Base-by-base conservation (phyloP, 2,888 invertebrate genomes). In the Syrista parreyssii region DNA sequence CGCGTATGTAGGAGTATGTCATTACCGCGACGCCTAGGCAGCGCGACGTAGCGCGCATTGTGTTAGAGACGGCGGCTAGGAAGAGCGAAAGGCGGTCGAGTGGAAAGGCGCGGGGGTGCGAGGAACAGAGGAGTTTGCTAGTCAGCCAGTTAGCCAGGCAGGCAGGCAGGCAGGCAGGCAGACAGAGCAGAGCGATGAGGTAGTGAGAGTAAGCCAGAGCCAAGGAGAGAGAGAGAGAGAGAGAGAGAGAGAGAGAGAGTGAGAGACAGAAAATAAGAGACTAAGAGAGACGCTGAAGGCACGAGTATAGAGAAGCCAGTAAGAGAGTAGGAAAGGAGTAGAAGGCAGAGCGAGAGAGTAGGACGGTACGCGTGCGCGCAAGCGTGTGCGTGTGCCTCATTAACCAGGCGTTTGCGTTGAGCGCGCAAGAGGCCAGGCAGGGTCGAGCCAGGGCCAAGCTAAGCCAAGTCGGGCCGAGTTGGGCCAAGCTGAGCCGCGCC, bases 1-100 rank as follows among this genome's bases (percentile, higher is more conserved):
- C 71, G 32, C 80, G 78, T 79, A 85, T 87, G 87, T 88, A 85
- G 86, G 88, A 88, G 89, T 89, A 86, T 85, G 86, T 89, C 88
- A 89, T 89, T 89, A 89, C 86, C 86, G 88, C 86, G 88, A 87
- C 87, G 88, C 87, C 85, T 86, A 86, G 86, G 86, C 85, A 84
- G 86, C 82, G 85, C 84, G 84, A 85, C 84, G 86, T 84, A 82
- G 83, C 80, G 86, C 85, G 55, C 55, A 87, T 87, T 86, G 88
- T 88, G 84, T 85, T 79, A 78, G 79, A 78, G 81, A 76, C 79
- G 79, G 82, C 77, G 78, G 79, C 33, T 31, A 55, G 76, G 75
- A 76, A 79, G 82, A 76, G 76, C 78, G 76, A 76, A 73, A 35
- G 79, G 79, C 75, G 79, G 75, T 55, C 78, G 82, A 77, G 82